Base-by-base conservation (phyloP, 2,113 vertebrate genomes). In the Tragelaphus strepsiceros region DNA sequence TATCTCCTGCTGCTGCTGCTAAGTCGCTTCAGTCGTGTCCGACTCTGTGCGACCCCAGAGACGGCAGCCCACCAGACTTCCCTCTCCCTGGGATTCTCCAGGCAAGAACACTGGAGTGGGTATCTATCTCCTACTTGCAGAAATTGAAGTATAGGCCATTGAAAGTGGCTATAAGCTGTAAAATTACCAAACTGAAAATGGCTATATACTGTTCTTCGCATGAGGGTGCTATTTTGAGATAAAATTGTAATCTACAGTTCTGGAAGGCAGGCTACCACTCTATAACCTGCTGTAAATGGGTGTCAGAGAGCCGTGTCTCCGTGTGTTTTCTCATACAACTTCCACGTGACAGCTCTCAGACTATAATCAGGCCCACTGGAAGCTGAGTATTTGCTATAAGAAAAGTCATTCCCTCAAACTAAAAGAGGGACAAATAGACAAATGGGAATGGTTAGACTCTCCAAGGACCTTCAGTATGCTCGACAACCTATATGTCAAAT, bases 181-280 rank as follows among this genome's bases (percentile, higher is more conserved):
- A 95, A 94, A 88, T 86, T 80, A 71, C 53, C 46, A 93, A 97
- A 96, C 35, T 59, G 28, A 89, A 94, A 94, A 74, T n/a, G 24
- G 32, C 26, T 92, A 54, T 90, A 61, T 61, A 94, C 5, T 83
- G 16, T 32, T 88, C 43, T 84, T 94, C 67, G 11, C 26, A 87
- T 17, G 53, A 71, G 89, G 15, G n/a, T 53, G 32, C 51, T 93
- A 56, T 93, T 94, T 93, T 94, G 86, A 96, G 80, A 91, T 82
- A 30, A 64, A 71, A 56, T 43, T 77, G 15, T 64, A 46, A 82
- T 77, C 58, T 86, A 51, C 22, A 56, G 12, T 91, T 81, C 84
- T 61, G 11, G 64, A 97, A 97, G 49, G 19, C 51, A 88, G 26
- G 35, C 14, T 51, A 5, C 78, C 43, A 24, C 26, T 83, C 28